Conservation (phyloP, 2,888 invertebrate genomes). For the Drosophila leonis region DNA sequence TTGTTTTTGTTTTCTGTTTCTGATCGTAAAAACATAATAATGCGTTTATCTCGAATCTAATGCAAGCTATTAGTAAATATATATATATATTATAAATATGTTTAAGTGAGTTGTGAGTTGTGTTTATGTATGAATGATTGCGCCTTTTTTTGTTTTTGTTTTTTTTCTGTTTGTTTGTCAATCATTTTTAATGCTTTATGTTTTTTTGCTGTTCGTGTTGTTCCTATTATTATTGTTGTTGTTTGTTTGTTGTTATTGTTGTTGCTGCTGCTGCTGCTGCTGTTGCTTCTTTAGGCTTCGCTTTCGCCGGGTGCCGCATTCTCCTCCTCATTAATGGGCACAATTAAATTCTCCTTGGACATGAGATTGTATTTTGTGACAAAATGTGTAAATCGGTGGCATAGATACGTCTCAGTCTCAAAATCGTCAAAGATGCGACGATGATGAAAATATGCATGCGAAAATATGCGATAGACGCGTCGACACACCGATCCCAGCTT, state of each 20-base stretch:
- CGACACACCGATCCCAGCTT: constrained; percentile 99
- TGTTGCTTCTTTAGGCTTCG: constrained; percentile 85
- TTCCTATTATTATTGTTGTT: constrained; percentile 33
- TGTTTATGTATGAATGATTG: constrained; percentile 49
- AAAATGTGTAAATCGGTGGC: constrained; percentile 98
- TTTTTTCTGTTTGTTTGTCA: constrained; percentile 28
- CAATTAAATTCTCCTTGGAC: constrained; percentile 99
- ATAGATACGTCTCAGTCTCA: constrained; percentile 97
- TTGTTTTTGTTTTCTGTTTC: constrained; percentile 1
- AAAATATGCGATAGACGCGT: constrained; percentile 99
- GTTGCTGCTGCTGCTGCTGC: constrained; percentile 24
- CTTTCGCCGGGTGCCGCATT: constrained; percentile 86
- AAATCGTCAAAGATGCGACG: constrained; percentile 98
- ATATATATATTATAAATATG: constrained; percentile 61
- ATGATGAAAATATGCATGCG: constrained; percentile 99
- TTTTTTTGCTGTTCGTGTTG: constrained; percentile 19
- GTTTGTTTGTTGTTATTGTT: constrained; percentile 20
- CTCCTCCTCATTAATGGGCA: constrained; percentile 96
- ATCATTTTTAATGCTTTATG: constrained; percentile 53
- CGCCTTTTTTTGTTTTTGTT: not conserved
- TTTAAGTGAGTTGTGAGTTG: constrained; percentile 54
- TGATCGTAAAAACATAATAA: constrained; percentile 25
- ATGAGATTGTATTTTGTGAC: constrained; percentile 99
- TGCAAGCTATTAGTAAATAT: constrained; percentile 72
- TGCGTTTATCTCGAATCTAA: constrained; percentile 53